Evolutionary conservation across 2,888 invertebrate genomes (phyloP).

Genomic region (Perizoma affinitatum): DNA sequence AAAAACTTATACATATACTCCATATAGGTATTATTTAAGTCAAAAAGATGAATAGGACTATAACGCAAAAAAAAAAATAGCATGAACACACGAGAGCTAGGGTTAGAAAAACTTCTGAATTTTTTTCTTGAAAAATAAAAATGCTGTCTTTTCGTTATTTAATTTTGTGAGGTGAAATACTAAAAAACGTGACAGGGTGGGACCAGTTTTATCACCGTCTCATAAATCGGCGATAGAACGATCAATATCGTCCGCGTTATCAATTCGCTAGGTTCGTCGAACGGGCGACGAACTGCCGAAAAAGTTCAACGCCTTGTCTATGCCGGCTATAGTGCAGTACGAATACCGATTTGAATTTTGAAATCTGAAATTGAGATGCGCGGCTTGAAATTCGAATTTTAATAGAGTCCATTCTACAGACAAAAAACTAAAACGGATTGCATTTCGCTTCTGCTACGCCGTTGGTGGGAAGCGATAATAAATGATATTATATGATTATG

Average conservation of each 20-base stretch:
- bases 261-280: conserved; percentile 46
- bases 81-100: too few species aligned
- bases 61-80: too few species aligned
- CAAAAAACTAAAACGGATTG: not conserved
- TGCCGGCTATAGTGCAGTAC: conserved; percentile 31
- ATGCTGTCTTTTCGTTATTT: not conserved
- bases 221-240: conserved; percentile 43
- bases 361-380: conserved; percentile 27
- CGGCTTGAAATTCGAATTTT: conserved; percentile 14
- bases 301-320: conserved; percentile 49
- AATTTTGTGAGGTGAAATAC: not conserved
- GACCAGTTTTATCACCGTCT: conserved; percentile 35
- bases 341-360: conserved; percentile 34
- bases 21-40: too few species aligned
- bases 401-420: not conserved
- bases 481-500: not conserved
- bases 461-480: too few species aligned
- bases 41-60: too few species aligned
- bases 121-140: too few species aligned
- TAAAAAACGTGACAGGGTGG: conserved; percentile 19
- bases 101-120: not conserved
- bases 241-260: conserved; percentile 51
- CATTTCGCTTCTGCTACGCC: too few species aligned
- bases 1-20: too few species aligned
- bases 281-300: conserved; percentile 56